Evolutionary conservation across 2,797 vertebrate species (phyloP).

Genomic region (Setipinna tenuifilis): DNA sequence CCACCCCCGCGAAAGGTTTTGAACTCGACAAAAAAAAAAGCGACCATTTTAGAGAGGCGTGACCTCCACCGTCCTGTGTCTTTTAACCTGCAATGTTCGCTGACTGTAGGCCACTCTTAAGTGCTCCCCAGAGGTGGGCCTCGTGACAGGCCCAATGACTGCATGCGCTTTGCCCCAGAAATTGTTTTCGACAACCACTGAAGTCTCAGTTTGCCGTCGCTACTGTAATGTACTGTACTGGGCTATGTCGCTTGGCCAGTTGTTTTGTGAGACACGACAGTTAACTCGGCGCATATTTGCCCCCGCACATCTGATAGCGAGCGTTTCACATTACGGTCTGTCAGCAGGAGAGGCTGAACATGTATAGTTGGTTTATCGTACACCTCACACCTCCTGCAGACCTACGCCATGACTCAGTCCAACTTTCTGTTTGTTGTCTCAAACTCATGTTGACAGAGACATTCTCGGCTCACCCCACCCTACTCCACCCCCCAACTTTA

Average conservation of each 20-base stretch:
- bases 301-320: slow-evolving; percentile 23
- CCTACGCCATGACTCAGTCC: not conserved
- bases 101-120: not conserved
- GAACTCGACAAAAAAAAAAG: slow-evolving; percentile 17
- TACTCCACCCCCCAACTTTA: not conserved
- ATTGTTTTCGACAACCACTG: not conserved
- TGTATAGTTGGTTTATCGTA: slow-evolving; percentile 10
- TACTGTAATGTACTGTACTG: not conserved
- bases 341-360: slow-evolving; percentile 32
- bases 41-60: slow-evolving; percentile 30
- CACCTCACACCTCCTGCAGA: not conserved
- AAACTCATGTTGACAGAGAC: slow-evolving; percentile 1
- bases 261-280: not conserved
- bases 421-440: not conserved
- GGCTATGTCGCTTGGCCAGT: not conserved
- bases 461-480: not conserved
- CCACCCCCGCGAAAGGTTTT: slow-evolving; percentile 27
- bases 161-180: not conserved
- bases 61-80: not conserved
- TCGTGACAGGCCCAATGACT: not conserved
- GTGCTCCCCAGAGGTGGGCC: not conserved
- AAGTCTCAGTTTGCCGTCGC: not conserved
- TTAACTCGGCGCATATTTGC: slow-evolving; percentile 33
- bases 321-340: slow-evolving; percentile 42
- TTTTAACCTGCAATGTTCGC: slow-evolving; percentile 24